Conservation (phyloP, 2,113 vertebrate genomes). For the Beaufortia kweichowensis region DNA sequence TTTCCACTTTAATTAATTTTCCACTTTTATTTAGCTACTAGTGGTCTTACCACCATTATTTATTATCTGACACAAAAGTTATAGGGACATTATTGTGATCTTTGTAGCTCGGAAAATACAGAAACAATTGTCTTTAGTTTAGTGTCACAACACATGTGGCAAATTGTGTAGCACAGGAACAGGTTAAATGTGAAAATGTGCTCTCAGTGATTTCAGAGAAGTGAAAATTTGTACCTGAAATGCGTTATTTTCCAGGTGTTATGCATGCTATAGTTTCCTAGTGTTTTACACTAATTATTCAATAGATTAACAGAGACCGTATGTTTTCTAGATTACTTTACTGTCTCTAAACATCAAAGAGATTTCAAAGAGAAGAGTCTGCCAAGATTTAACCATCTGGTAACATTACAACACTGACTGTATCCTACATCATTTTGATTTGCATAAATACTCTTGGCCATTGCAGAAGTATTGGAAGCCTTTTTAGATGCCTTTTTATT, state of each 20-base stretch:
- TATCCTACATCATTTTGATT: neutral
- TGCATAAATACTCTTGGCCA: neutral
- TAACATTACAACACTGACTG: neutral
- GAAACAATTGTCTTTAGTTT: neutral
- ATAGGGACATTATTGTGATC: no score
- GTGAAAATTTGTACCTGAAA: neutral
- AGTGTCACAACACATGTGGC: neutral
- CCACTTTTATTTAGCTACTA: neutral
- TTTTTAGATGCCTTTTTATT: neutral
- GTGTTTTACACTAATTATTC: neutral
- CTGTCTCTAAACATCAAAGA: neutral
- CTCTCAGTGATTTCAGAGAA: neutral
- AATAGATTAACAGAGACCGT: neutral
- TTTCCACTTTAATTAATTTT: neutral
- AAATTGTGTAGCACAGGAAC: neutral
- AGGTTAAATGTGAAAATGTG: neutral
- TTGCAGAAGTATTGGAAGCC: no score
- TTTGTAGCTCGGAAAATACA: no score
- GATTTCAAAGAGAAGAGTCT: neutral
- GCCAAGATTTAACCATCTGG: slow-evolving; percentile 31
- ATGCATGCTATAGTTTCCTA: no score
- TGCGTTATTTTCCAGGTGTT: neutral
- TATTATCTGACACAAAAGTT: no score
- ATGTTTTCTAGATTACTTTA: no score
- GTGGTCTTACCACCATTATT: no score